These are phyloP conservation scores for Habroteleia sp. DNA, from an alignment of 2,888 invertebrate genomes.

Conservation along the genomic window DNA sequence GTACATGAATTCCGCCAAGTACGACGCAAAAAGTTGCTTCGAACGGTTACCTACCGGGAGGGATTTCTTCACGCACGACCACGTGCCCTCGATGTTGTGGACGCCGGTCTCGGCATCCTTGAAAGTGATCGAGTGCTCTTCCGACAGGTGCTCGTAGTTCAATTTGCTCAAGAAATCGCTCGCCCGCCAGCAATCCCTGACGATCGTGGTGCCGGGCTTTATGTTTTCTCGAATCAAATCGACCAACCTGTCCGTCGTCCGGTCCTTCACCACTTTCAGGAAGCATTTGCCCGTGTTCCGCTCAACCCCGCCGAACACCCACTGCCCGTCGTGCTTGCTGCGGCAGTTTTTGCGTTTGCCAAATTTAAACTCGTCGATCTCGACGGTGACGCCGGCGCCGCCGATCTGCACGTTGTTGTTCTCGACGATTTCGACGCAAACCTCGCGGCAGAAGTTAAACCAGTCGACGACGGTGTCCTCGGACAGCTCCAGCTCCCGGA, in stretches of 20 bases:
- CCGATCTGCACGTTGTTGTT: slow-evolving; percentile 7
- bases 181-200: slow-evolving; percentile 41
- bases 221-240: slow-evolving; percentile 5
- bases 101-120: slow-evolving; percentile 27
- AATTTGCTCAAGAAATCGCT: slow-evolving; percentile 19
- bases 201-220: slow-evolving; percentile 30
- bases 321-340: slow-evolving; percentile 21
- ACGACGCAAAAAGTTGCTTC: slow-evolving; percentile 8
- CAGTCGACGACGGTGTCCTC: slow-evolving; percentile 27
- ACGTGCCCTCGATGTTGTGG: slow-evolving; percentile 32
- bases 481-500: slow-evolving; percentile 10
- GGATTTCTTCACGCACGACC: slow-evolving; percentile 12
- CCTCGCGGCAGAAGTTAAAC: slow-evolving; percentile 51
- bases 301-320: slow-evolving; percentile 48
- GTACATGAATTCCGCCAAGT: slow-evolving; percentile 41
- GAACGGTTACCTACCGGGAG: neutral
- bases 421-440: slow-evolving; percentile 26
- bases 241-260: neutral
- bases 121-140: slow-evolving; percentile 39
- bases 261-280: slow-evolving; percentile 20
- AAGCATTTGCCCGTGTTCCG: slow-evolving; percentile 24
- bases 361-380: slow-evolving; percentile 27
- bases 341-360: slow-evolving; percentile 13
- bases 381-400: neutral
- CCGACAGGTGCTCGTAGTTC: slow-evolving; percentile 27